Evolutionary conservation across 2,888 invertebrate genomes (phyloP).

Genomic region (Embidobia sp.): DNA sequence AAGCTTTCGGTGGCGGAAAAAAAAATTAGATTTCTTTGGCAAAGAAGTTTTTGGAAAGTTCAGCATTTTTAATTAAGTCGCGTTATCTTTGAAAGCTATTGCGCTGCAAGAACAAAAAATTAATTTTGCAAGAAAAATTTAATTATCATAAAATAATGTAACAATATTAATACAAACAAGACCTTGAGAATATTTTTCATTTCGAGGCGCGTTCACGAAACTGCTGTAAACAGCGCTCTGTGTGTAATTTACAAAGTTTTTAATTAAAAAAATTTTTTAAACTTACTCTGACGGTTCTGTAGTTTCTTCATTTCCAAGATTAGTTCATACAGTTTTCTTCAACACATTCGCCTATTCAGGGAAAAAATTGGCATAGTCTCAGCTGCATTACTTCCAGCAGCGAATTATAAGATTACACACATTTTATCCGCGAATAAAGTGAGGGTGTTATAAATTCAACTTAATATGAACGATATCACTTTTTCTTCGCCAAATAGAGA

Average conservation of each 20-base stretch:
- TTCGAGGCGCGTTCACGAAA: background rate
- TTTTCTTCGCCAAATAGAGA: too few relatives aligned
- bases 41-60: background rate
- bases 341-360: background rate
- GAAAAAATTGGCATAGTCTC: conserved; percentile 24
- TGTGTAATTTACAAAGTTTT: conserved; percentile 29
- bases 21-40: background rate
- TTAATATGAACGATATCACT: background rate
- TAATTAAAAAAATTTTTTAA: conserved; percentile 20
- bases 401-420: conserved; percentile 13
- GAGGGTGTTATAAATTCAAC: background rate
- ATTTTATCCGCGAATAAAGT: background rate
- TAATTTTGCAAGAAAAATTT: background rate
- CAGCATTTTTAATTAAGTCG: conserved; percentile 3
- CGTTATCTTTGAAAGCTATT: background rate
- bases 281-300: conserved; percentile 8
- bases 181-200: background rate
- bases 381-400: background rate
- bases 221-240: background rate
- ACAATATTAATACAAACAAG: conserved; percentile 11
- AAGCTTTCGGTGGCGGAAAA: background rate
- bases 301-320: conserved; percentile 27
- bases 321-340: conserved; percentile 2
- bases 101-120: background rate
- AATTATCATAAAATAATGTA: conserved; percentile 8